Evolutionary conservation across 1,140 invertebrate genomes (phyloP).

Genomic region (Nasonia vitripennis): DNA sequence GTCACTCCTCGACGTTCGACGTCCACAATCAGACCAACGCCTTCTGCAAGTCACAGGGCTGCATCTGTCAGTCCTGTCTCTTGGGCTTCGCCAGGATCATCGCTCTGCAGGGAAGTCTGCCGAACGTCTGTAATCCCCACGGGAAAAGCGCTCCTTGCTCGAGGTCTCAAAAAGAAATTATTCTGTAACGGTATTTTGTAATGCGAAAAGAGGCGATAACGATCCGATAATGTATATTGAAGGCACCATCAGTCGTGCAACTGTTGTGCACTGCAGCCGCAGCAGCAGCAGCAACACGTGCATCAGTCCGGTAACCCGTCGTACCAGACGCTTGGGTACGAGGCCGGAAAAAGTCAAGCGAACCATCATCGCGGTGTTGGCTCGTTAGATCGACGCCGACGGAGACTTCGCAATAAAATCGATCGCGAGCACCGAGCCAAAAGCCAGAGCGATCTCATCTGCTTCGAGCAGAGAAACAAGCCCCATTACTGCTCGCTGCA

Average conservation of each 20-base stretch:
- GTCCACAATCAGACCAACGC: slow-evolving; percentile 52
- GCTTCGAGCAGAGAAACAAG: slow-evolving; percentile 61
- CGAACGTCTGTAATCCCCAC: slow-evolving; percentile 62
- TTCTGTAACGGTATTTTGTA: too few relatives aligned
- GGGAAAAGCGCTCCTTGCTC: slow-evolving; percentile 54
- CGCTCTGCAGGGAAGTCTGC: slow-evolving; percentile 66
- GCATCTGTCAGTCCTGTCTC: slow-evolving; percentile 63
- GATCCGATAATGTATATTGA: slow-evolving; percentile 4
- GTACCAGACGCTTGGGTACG: neutral
- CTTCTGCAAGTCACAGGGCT: slow-evolving; percentile 62
- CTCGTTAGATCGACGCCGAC: slow-evolving; percentile 66
- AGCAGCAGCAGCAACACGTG: slow-evolving; percentile 38
- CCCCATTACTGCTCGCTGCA: slow-evolving; percentile 66
- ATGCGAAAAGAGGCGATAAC: too few relatives aligned
- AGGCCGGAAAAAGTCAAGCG: neutral
- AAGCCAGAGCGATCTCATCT: slow-evolving; percentile 68
- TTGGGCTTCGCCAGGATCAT: slow-evolving; percentile 66
- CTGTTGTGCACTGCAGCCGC: slow-evolving; percentile 8
- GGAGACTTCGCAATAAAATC: slow-evolving; percentile 63
- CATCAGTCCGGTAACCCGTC: neutral
- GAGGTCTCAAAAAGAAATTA: slow-evolving; percentile 50
- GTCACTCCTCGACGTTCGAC: slow-evolving; percentile 44
- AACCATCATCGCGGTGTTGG: slow-evolving; percentile 54
- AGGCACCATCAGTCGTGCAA: slow-evolving; percentile 7
- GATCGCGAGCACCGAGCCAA: slow-evolving; percentile 66